These are phyloP conservation scores for Tupiocoris notatus DNA, from an alignment of 2,888 invertebrate genomes.

Conservation along the genomic window DNA sequence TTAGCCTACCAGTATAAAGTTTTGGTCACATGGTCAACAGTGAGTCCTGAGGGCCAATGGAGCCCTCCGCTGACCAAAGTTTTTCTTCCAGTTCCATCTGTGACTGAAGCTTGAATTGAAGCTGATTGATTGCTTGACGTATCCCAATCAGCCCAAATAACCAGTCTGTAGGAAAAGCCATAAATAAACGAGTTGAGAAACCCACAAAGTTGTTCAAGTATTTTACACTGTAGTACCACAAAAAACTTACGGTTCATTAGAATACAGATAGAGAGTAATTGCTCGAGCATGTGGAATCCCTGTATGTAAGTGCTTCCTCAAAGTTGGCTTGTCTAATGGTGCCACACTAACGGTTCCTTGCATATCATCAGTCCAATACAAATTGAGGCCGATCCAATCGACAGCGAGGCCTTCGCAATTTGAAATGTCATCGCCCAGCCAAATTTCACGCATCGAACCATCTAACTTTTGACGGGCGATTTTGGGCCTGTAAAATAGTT, in stretches of 20 bases:
- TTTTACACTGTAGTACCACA: no score
- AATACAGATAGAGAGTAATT: slow-evolving; percentile 8
- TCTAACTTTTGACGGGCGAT: slow-evolving; percentile 67
- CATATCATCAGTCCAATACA: slow-evolving; percentile 78
- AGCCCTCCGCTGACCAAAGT: slow-evolving; percentile 59
- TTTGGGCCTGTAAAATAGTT: slow-evolving; percentile 32
- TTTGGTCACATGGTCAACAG: slow-evolving; percentile 61
- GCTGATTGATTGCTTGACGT: slow-evolving; percentile 56
- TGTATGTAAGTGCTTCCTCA: slow-evolving; percentile 21
- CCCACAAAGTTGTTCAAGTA: no score
- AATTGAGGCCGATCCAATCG: slow-evolving; percentile 78
- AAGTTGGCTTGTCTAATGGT: slow-evolving; percentile 13
- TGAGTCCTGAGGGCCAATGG: slow-evolving; percentile 75
- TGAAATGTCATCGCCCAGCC: slow-evolving; percentile 61
- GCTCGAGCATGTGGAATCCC: slow-evolving; percentile 26
- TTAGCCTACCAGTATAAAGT: slow-evolving; percentile 64
- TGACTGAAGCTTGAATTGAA: slow-evolving; percentile 67
- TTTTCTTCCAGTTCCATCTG: slow-evolving; percentile 69
- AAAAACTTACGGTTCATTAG: slow-evolving; percentile 23
- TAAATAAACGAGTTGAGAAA: no score
- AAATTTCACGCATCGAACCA: slow-evolving; percentile 60
- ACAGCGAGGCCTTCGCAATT: slow-evolving; percentile 72
- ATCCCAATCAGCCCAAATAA: slow-evolving; percentile 79
- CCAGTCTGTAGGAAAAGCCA: slow-evolving; percentile 55
- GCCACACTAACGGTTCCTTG: slow-evolving; percentile 37